Evolutionary conservation across 2,888 invertebrate species (phyloP), one percentile per base, ranked within the genome.

Genomic region (Pristionchus maxplancki): DNA sequence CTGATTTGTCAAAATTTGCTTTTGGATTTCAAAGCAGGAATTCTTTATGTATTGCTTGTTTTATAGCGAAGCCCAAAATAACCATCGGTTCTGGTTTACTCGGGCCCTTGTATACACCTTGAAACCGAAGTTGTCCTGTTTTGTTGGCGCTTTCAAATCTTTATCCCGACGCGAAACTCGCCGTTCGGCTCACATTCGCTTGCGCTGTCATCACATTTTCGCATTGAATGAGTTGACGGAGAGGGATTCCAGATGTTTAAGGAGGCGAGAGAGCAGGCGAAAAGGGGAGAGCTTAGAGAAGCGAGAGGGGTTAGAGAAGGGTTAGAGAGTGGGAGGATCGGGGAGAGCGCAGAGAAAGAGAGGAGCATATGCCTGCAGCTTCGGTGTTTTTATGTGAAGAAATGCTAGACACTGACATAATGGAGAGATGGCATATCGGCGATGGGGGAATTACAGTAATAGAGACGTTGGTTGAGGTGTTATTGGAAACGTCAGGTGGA

Each of bases 161-260:
- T 64, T 64, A 64, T 64, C 64, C 64, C 8, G 17, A 17, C 58
- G 13, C 64, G n/a, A 28, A 64, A 6, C n/a, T 48, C n/a, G 28
- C 31, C 48, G 50, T 82, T 31, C 40, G 17, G 17, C 48, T 28
- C 6, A 0, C 34, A 5, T 31, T 31, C 40, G 2, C 34, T 9
- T 34, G 2, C 24, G 31, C 34, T 82, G 50, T 82, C 53, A 50
- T 53, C 53, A 50, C 82, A 82, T 82, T 82, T 48, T 37, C 62
- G 48, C 58, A n/a, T n/a, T n/a, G n/a, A n/a, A n/a, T 40, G 37
- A 24, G 20, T 74, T 13, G 31, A 31, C n/a, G 0, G 74, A 11
- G 24, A 17, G 40, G 24, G 74, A 15, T 11, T 34, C 74, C 74
- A 74, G 74, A 74, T 74, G 74, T 40, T 74, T 20, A 9, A 83